These are phyloP conservation scores for Lepetodrilus schrolli DNA, from an alignment of 2,888 invertebrate genomes.

Conservation along the genomic window DNA sequence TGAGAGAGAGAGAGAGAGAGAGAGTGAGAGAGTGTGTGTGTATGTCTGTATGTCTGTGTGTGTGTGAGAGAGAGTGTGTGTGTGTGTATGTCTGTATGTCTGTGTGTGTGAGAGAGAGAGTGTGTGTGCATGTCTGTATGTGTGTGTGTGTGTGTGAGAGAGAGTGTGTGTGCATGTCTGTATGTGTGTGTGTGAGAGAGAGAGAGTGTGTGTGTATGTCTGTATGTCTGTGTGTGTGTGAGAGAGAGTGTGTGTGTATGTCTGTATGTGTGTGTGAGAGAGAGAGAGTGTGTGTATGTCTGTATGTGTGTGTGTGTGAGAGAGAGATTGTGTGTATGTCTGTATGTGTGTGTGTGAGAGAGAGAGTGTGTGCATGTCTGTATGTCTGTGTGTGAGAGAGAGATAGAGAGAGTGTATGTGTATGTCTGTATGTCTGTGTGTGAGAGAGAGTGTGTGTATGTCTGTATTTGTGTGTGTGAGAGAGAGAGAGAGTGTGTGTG, in stretches of 20 bases:
- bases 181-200: not conserved
- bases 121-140: conserved; percentile 22
- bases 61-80: too few species aligned
- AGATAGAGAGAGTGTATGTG: not conserved
- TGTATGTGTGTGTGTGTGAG: not conserved
- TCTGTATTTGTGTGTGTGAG: not conserved
- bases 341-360: not conserved
- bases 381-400: not conserved
- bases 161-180: not conserved
- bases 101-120: too few species aligned
- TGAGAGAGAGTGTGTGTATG: not conserved
- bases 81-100: too few species aligned
- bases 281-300: not conserved
- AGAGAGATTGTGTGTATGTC: not conserved
- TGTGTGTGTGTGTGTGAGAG: not conserved
- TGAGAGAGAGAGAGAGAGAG: too few species aligned
- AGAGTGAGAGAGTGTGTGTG: too few species aligned
- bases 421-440: not conserved
- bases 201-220: not conserved
- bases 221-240: not conserved
- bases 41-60: too few species aligned
- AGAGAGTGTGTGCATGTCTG: not conserved
- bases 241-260: not conserved
- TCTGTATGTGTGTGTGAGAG: not conserved
- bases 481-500: not conserved